Percentiles rank a stretch among this genome's conserved stretches.
Evolutionary conservation across 2,797 vertebrate genomes (phyloP).

Genomic region (Perdix hodgsoniae): DNA sequence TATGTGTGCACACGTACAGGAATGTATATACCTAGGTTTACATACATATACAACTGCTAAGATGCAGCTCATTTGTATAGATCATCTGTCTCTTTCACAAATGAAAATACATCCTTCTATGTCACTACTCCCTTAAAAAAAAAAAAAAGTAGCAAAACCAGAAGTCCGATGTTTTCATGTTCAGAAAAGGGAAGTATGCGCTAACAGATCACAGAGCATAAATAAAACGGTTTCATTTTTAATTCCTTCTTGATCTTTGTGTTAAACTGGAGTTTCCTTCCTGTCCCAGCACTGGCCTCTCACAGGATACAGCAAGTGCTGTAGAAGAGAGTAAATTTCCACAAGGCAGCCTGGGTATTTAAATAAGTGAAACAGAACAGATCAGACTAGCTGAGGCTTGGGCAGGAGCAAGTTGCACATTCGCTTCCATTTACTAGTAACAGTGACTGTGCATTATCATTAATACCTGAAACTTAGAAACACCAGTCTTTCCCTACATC

Average conservation of each 20-base stretch:
- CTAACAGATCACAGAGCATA: slow-evolving; percentile 10
- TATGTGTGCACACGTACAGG: neutral
- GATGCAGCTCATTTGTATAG: neutral
- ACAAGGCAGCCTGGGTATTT: neutral
- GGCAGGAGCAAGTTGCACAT: neutral
- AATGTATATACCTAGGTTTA: no score
- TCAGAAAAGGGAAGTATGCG: slow-evolving; percentile 15
- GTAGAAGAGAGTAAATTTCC: neutral
- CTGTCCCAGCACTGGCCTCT: neutral
- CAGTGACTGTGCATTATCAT: neutral
- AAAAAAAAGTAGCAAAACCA: neutral
- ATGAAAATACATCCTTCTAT: neutral
- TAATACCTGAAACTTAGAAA: neutral
- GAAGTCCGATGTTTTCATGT: neutral
- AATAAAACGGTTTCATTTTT: slow-evolving; percentile 49
- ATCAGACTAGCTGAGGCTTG: neutral
- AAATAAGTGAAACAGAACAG: neutral
- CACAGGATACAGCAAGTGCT: neutral
- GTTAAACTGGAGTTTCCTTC: slow-evolving; percentile 47
- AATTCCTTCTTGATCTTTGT: slow-evolving; percentile 27
- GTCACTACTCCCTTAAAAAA: neutral
- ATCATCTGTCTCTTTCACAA: neutral
- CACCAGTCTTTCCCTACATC: neutral
- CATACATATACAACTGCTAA: neutral
- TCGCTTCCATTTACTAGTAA: slow-evolving; percentile 16